Evolutionary conservation across 2,888 invertebrate species (phyloP).

Genomic region (Candidula unifasciata): DNA sequence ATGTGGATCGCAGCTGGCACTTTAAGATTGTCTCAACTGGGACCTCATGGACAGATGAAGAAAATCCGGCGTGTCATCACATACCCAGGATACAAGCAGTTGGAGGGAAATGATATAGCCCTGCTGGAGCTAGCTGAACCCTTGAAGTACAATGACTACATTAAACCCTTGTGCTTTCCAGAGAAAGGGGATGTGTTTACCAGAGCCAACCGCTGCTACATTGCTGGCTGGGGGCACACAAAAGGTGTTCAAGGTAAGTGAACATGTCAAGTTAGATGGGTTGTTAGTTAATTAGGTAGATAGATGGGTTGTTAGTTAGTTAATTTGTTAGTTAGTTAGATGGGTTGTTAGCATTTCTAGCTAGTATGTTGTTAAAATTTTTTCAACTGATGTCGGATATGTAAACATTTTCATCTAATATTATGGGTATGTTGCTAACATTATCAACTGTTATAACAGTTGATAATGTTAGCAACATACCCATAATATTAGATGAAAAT

Average conservation of each 20-base stretch:
- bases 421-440: not conserved
- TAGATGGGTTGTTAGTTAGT: no score
- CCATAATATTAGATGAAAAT: no score
- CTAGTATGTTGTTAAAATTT: no score
- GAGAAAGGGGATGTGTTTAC: constrained; percentile 51
- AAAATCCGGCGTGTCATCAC: constrained; percentile 46
- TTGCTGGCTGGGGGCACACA: constrained; percentile 69
- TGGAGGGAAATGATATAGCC: constrained; percentile 65
- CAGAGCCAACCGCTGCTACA: constrained; percentile 58
- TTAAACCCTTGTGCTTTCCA: constrained; percentile 68
- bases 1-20: constrained; percentile 48
- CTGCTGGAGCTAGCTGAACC: constrained; percentile 61
- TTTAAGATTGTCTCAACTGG: not conserved
- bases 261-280: not conserved
- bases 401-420: not conserved
- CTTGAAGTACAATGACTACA: constrained; percentile 59
- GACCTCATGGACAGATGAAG: not conserved
- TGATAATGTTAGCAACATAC: not conserved
- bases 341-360: not conserved
- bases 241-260: constrained; percentile 22
- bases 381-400: no score
- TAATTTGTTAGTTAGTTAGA: not conserved
- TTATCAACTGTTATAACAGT: not conserved
- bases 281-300: no score
- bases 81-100: constrained; percentile 58